Conservation (phyloP, 1,140 invertebrate genomes). For the Babylonia areolata region DNA sequence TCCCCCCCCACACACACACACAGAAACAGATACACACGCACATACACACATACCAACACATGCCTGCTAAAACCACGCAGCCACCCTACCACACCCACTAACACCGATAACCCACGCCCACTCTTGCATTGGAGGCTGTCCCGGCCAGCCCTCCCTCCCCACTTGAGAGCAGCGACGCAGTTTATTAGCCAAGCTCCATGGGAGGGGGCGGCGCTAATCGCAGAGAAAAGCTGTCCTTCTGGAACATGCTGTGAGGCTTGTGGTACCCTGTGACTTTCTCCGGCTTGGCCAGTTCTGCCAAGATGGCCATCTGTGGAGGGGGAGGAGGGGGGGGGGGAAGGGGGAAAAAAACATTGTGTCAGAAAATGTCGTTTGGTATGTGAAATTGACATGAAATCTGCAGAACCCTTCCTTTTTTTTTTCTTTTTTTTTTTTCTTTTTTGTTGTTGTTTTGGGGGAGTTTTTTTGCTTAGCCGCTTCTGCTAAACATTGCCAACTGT, state of each 20-base stretch:
- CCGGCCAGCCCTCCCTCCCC: not conserved
- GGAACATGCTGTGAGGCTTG: slow-evolving; percentile 63
- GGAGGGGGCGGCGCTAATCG: slow-evolving; percentile 64
- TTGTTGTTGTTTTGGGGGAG: no score
- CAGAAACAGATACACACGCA: not conserved
- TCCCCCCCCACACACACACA: not conserved
- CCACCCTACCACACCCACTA: not conserved
- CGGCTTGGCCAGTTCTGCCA: slow-evolving; percentile 68
- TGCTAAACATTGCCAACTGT: no score
- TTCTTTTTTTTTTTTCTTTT: no score
- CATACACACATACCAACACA: not conserved
- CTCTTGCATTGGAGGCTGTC: not conserved
- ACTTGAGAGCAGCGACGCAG: not conserved
- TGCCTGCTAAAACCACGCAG: no score
- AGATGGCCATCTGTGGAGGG: slow-evolving; percentile 68
- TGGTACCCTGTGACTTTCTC: slow-evolving; percentile 43
- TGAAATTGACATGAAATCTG: no score
- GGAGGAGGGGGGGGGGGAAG: no score
- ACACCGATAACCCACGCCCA: not conserved
- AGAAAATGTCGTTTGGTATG: no score
- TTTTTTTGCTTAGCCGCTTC: no score
- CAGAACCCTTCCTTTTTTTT: no score
- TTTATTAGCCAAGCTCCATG: slow-evolving; percentile 37
- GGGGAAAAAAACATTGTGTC: no score
- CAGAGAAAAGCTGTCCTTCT: slow-evolving; percentile 70